phyloP scores from a whole-genome alignment of 2,888 invertebrate species.

The Caenorhabditis doughertyi region DNA sequence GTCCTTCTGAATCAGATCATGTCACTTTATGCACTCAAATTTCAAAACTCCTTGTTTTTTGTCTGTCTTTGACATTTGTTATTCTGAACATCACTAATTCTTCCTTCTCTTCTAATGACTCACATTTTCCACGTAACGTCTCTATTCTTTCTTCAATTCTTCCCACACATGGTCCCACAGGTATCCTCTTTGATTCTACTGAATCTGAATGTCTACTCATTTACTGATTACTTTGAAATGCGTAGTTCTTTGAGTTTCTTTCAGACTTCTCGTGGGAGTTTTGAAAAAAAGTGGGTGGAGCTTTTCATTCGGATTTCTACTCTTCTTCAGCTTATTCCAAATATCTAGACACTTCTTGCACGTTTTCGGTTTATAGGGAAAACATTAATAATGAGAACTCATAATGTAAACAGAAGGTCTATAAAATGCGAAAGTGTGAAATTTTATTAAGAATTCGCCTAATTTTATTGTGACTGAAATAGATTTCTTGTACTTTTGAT shows the following conservation, averaged over 20 bases:
- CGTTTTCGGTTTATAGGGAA: conserved; percentile 10
- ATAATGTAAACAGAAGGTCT: not conserved
- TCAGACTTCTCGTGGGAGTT: conserved; percentile 1
- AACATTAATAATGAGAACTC: conserved; percentile 9
- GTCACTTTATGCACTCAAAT: conserved; percentile 19
- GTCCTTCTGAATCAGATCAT: conserved; percentile 14
- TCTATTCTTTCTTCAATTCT: not conserved
- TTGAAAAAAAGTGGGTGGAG: conserved; percentile 5
- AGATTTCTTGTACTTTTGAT: not conserved
- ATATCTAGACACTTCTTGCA: conserved; percentile 18
- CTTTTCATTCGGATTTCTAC: not conserved
- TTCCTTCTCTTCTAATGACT: conserved; percentile 4
- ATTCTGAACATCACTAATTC: not conserved
- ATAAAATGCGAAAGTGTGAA: not conserved
- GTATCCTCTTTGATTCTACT: not conserved
- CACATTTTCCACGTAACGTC: not conserved
- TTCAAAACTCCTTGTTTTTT: conserved; percentile 14
- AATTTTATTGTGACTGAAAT: not conserved
- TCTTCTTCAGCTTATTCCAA: not conserved
- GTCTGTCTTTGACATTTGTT: conserved; percentile 25
- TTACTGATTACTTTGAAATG: not conserved
- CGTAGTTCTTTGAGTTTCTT: not conserved
- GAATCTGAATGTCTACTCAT: not conserved
- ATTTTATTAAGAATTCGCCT: not conserved
- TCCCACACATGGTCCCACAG: not conserved